Evolutionary conservation across 2,888 invertebrate species (phyloP), one percentile per base, ranked within the genome.

Genomic region (Stratiomys singularior): DNA sequence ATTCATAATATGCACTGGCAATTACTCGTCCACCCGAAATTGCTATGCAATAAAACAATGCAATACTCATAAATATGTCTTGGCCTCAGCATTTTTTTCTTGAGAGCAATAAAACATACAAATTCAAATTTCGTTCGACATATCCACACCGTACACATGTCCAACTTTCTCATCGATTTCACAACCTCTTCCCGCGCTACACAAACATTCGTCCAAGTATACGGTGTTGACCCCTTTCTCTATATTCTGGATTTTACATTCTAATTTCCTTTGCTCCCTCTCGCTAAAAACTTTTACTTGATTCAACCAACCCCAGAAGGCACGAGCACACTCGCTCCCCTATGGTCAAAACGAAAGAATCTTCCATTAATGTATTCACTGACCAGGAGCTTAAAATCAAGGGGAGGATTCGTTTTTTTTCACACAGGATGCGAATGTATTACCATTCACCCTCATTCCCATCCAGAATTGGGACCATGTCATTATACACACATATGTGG

Each of bases 341-440:
- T 27, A 21, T 15, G 67, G 44, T 15, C 46, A 52, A 25, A 47
- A 23, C 25, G 18, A 52, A 25, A 25, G 71, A 52, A 23, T 21
- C 66, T 69, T 76, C 71, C 64, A 67, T 79, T 79, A 79, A 79
- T 79, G 76, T 79, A 79, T 77, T 79, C 79, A 79, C 77, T 79
- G 79, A 79, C 79, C 79, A 79, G 77, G 71, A 76, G 71, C 77
- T 78, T 78, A 74, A 78, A 78, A 78, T 76, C 44, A 37, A 37
- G 37, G 37, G 27, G 66, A n/a, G 66, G 63, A n/a, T 47, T 15
- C 15, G 69, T 47, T 46, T 27, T 56, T 5, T 60, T 52, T 52
- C 18, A 15, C 66, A 69, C 23, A 69, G 46, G 69, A 69, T 69
- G 47, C 30, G 72, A 30, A 56, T 72, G 37, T 37, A 56, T 56